Percentiles rank a stretch among this genome's conserved stretches.
Conservation (phyloP, 2,888 invertebrate genomes). For the Aphidius colemani region DNA sequence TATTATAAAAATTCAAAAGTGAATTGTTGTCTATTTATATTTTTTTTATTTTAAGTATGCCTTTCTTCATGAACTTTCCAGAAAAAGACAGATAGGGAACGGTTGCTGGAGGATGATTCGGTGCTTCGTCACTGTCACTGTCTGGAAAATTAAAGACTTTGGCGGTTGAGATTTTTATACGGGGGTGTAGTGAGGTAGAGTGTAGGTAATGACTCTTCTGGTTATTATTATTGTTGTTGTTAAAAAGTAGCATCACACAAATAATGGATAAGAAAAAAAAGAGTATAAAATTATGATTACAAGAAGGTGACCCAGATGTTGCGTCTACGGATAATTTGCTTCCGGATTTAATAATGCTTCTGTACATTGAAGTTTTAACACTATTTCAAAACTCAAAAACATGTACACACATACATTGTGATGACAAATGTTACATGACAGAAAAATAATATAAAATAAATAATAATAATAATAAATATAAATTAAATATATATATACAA, state of each 20-base stretch:
- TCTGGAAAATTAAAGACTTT: constrained; percentile 28
- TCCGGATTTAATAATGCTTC: constrained; percentile 19
- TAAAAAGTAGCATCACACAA: constrained; percentile 14
- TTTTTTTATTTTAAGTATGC: not conserved
- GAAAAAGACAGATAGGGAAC: not conserved
- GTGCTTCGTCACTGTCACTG: constrained; percentile 30
- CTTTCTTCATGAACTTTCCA: too few species aligned
- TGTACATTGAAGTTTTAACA: not conserved
- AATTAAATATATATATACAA: constrained; percentile 7
- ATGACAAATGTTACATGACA: constrained; percentile 16
- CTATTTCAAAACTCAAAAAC: not conserved
- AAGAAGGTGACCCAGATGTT: constrained; percentile 26
- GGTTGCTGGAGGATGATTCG: constrained; percentile 20
- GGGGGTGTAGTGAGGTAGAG: constrained; percentile 1
- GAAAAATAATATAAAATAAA: not conserved
- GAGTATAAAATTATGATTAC: constrained; percentile 26
- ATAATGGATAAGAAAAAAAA: constrained; percentile 11
- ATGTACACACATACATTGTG: not conserved
- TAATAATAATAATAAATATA: not conserved
- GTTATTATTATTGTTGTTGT: too few species aligned
- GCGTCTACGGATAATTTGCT: constrained; percentile 13
- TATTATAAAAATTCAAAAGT: constrained; percentile 4
- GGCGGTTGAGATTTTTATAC: constrained; percentile 12
- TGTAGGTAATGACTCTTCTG: constrained; percentile 23
- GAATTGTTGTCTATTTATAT: constrained; percentile 3